phyloP scores from a whole-genome alignment of 2,113 vertebrate species.

The Caretta caretta region DNA sequence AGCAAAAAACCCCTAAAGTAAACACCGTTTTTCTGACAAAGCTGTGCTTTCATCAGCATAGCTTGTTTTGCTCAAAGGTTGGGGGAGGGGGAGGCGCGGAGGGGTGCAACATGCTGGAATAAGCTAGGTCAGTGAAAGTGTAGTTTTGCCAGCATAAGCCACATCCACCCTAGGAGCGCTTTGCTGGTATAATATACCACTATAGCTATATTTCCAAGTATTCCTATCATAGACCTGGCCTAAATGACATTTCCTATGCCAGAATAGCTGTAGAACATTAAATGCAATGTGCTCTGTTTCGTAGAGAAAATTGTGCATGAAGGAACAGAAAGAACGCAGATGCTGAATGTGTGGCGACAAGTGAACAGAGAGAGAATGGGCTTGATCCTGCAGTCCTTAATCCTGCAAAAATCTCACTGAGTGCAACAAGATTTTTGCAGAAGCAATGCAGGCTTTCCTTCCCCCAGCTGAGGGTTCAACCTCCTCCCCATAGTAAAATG shows the following conservation, averaged over 20 bases:
- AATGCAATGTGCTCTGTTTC: background rate
- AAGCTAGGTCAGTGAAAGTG: background rate
- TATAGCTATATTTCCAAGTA: too few relatives aligned
- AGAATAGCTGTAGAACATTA: background rate
- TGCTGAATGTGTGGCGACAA: background rate
- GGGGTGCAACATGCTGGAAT: background rate
- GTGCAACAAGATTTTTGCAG: background rate
- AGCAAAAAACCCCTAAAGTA: background rate
- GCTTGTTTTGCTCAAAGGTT: background rate
- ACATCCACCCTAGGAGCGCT: background rate
- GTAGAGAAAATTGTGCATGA: background rate
- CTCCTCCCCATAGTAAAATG: too few relatives aligned
- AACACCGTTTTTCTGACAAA: too few relatives aligned
- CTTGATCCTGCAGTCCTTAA: fast-evolving
- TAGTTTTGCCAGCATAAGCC: background rate
- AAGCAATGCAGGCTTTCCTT: background rate
- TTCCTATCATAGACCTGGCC: too few relatives aligned
- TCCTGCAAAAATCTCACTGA: background rate
- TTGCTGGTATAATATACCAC: background rate
- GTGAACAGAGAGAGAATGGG: background rate
- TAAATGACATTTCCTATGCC: too few relatives aligned
- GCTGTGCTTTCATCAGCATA: background rate
- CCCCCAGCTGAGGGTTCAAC: too few relatives aligned
- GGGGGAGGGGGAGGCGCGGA: fast-evolving
- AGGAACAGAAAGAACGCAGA: background rate